These are phyloP conservation scores for Cheilosia grossa DNA, from an alignment of 2,888 invertebrate genomes.

Conservation along the genomic window DNA sequence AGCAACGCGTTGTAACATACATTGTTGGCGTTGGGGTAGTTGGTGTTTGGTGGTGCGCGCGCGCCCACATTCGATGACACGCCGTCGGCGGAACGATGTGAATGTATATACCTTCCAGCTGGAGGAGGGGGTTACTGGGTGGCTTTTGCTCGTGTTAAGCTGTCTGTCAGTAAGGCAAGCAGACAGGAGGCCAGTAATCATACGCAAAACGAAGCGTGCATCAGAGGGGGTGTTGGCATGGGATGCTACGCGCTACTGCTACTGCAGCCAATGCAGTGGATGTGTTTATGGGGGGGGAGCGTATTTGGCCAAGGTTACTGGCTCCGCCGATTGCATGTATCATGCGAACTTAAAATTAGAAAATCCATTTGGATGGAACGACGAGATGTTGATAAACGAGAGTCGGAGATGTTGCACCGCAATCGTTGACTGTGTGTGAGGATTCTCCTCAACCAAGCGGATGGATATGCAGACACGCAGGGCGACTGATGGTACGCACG, in stretches of 20 bases:
- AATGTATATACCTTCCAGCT: constrained; percentile 11
- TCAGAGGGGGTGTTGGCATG: constrained; percentile 6
- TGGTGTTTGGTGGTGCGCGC: constrained; percentile 14
- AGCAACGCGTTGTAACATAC: constrained; percentile 41
- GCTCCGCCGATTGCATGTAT: constrained; percentile 55
- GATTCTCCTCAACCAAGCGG: too few species aligned
- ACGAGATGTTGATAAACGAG: constrained; percentile 30
- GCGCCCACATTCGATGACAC: constrained; percentile 36
- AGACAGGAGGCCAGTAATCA: constrained; percentile 62
- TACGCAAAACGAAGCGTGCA: constrained; percentile 21
- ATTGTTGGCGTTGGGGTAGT: constrained; percentile 68
- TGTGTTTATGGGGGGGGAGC: background rate
- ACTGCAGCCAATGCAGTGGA: background rate
- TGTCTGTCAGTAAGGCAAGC: constrained; percentile 59
- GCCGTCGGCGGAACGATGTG: constrained; percentile 19
- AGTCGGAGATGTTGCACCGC: constrained; percentile 31
- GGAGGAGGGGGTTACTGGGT: constrained; percentile 47
- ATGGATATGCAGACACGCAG: too few species aligned
- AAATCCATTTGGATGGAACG: constrained; percentile 48
- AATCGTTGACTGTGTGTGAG: too few species aligned
- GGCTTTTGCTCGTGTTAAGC: constrained; percentile 36
- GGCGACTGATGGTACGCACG: too few species aligned
- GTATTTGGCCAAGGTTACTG: constrained; percentile 66
- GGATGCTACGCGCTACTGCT: too few species aligned
- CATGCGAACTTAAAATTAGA: constrained; percentile 60